These are phyloP conservation scores for Macaria notata DNA, from an alignment of 2,888 invertebrate species.

Conservation along the genomic window DNA sequence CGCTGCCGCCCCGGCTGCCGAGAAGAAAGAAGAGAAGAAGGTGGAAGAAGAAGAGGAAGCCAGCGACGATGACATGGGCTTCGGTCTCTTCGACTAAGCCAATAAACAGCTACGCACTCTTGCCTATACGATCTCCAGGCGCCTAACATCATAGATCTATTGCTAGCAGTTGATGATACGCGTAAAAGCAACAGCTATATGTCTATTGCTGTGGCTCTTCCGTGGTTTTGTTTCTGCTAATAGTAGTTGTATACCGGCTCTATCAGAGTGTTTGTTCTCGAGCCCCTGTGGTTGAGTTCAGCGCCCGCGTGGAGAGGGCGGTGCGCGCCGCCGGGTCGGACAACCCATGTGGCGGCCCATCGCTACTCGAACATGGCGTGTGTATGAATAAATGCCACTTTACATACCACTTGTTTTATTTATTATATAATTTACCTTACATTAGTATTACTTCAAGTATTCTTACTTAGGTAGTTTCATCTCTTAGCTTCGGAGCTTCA, in stretches of 20 bases:
- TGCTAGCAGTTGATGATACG: too few relatives aligned
- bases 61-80: constrained; percentile 98
- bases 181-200: too few relatives aligned
- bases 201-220: too few relatives aligned
- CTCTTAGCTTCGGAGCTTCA: too few relatives aligned
- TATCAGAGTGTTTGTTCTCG: neutral
- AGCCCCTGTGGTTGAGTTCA: constrained; percentile 39
- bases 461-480: too few relatives aligned
- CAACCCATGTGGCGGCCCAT: constrained; percentile 71
- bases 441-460: too few relatives aligned
- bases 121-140: constrained; percentile 19
- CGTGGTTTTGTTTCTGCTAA: too few relatives aligned
- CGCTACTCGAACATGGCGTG: constrained; percentile 40
- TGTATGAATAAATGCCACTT: constrained; percentile 61
- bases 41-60: constrained; percentile 92
- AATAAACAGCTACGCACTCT: neutral
- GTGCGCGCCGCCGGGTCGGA: constrained; percentile 72
- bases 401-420: constrained; percentile 4
- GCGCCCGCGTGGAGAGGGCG: constrained; percentile 38
- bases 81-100: constrained; percentile 94
- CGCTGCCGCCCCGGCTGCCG: constrained; percentile 84
- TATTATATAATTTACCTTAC: neutral
- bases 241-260: neutral
- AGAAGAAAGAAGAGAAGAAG: constrained; percentile 87
- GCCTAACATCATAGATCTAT: constrained; percentile 2